These are phyloP conservation scores for Tyrannus savana DNA, from an alignment of 2,113 vertebrate species.

Conservation along the genomic window DNA sequence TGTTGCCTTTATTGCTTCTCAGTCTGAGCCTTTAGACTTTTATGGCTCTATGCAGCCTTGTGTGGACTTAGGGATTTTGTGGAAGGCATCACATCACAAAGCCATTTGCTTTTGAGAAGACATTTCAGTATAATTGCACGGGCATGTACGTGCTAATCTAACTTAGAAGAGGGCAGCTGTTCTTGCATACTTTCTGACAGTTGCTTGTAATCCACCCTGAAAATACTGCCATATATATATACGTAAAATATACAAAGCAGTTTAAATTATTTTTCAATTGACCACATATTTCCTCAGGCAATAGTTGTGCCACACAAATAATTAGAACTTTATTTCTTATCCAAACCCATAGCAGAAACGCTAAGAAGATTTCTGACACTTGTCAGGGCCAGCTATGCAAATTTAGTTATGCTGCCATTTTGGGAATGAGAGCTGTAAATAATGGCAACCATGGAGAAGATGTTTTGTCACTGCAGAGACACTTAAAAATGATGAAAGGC, in stretches of 20 bases:
- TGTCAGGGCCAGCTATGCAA: not conserved
- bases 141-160: not conserved
- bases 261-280: not conserved
- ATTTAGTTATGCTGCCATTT: not conserved
- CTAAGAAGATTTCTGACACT: not conserved
- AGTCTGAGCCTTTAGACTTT: not conserved
- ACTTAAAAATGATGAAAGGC: constrained; percentile 22
- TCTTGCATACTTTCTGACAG: not conserved
- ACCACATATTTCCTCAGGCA: not conserved
- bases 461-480: constrained; percentile 18
- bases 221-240: not conserved
- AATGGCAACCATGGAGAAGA: not conserved
- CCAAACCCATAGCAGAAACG: not conserved
- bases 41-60: not conserved
- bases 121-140: not conserved
- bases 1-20: not conserved
- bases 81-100: not conserved
- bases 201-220: not conserved
- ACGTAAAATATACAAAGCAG: not conserved
- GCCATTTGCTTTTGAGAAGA: not conserved
- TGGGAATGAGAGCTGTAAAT: constrained; percentile 40
- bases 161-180: not conserved
- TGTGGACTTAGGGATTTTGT: not conserved
- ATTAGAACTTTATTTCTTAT: not conserved
- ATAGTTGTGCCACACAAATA: not conserved